phyloP scores from a whole-genome alignment of 2,888 invertebrate genomes.

The Trilocha varians region DNA sequence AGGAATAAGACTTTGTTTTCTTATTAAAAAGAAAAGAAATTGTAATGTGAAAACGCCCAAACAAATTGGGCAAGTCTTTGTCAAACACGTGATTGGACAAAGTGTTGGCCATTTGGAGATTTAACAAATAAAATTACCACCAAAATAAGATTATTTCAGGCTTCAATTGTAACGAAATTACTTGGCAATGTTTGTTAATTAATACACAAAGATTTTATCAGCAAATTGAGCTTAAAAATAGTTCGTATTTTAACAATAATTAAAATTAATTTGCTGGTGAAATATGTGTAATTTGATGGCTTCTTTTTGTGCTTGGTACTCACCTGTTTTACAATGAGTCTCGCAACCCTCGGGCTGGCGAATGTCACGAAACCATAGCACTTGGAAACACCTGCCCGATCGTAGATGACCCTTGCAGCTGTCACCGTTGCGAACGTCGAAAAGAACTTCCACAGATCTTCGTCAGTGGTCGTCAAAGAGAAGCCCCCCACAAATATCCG shows the following conservation, averaged over 20 bases:
- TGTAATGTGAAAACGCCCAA: neutral
- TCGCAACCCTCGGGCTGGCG: conserved; percentile 64
- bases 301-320: too few relatives aligned
- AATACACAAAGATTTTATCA: too few relatives aligned
- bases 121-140: too few relatives aligned
- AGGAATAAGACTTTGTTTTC: too few relatives aligned
- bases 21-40: too few relatives aligned
- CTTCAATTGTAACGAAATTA: too few relatives aligned
- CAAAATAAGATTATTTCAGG: too few relatives aligned
- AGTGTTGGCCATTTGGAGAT: neutral
- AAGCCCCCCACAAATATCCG: conserved; percentile 98
- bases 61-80: neutral
- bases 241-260: too few relatives aligned
- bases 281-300: too few relatives aligned
- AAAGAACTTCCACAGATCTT: conserved; percentile 92
- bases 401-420: conserved; percentile 95
- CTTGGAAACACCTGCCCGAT: conserved; percentile 95
- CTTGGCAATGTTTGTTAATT: too few relatives aligned
- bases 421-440: conserved; percentile 91
- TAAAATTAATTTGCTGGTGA: too few relatives aligned
- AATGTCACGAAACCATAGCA: conserved; percentile 90
- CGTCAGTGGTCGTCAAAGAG: conserved; percentile 92
- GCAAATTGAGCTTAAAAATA: too few relatives aligned
- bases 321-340: conserved; percentile 68
- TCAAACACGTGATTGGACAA: neutral